Evolutionary conservation across 1,140 invertebrate genomes (phyloP), one percentile per base, ranked within the genome.

Genomic region (Leptinotarsa texana): DNA sequence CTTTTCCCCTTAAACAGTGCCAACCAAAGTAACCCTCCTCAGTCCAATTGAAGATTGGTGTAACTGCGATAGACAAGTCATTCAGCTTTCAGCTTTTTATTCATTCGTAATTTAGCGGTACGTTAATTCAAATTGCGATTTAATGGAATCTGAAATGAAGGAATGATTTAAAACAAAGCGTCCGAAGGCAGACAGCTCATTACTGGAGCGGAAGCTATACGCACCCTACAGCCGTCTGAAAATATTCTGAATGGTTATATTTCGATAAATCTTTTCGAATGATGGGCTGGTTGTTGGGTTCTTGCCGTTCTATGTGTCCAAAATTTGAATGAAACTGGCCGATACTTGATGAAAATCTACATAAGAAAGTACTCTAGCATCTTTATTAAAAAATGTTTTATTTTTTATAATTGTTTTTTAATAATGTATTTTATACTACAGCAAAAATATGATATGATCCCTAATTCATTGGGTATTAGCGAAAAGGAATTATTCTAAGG

Each of bases 81-180:
- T 57, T 18, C 51, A 57, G 51, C 21, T 67, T 67, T 67, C 17
- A 57, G 51, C 21, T 67, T 67, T 67, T 67, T 67, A 42, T 70
- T n/a, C 69, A 70, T 47, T 77, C 74, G 47, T 74, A 77, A 77
- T 77, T 61, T 69, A 77, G 75, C 74, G 61, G 63, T 65, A 72
- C 73, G 75, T 69, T 71, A 77, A 77, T 77, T 77, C 74, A 77
- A 77, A 77, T 77, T 74, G 74, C 75, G 75, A 77, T 73, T 77
- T 75, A 77, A 77, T 77, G 76, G 76, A 77, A 77, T 72, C 73
- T 69, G 73, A 75, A 77, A 77, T 77, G 76, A 77, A 77, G 66
- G 76, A 77, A 77, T 77, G 76, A 77, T 75, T 77, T 77, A 77
- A 77, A 77, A 77, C 72, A 77, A 77, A 63, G 76, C 73, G 69